Evolutionary conservation across 2,113 vertebrate species (phyloP).

Genomic region (Clarias gariepinus): DNA sequence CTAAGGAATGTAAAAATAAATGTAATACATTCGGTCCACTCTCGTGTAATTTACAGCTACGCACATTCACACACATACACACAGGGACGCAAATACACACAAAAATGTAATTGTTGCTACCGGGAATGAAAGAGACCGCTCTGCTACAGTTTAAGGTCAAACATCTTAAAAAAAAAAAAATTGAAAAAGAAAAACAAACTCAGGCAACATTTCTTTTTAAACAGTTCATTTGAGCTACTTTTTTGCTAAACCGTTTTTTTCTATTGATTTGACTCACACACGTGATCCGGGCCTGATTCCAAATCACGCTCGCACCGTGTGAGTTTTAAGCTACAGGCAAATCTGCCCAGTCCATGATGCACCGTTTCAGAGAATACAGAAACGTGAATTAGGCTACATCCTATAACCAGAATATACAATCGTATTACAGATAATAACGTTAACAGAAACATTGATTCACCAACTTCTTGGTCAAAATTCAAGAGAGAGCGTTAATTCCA

Average conservation of each 20-base stretch:
- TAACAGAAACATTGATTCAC: not conserved
- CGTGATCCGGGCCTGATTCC: not conserved
- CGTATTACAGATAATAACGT: not conserved
- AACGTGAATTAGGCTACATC: not conserved
- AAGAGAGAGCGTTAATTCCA: not conserved
- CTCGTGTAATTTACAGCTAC: not conserved
- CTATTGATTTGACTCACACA: not conserved
- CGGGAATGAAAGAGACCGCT: not conserved
- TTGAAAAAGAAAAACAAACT: not conserved
- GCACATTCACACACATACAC: not conserved
- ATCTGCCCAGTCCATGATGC: not conserved
- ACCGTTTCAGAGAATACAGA: not conserved
- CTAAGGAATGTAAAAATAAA: not conserved
- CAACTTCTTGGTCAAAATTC: not conserved
- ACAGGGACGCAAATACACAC: not conserved
- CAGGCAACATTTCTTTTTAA: not conserved
- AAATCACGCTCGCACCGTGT: not conserved
- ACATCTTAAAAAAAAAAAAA: not conserved
- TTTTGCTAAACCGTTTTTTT: not conserved
- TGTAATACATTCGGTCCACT: not conserved
- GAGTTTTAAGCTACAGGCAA: not conserved
- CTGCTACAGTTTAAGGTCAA: constrained; percentile 33
- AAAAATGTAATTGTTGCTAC: constrained; percentile 8
- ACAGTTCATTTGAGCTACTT: not conserved
- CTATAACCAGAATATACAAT: not conserved